A percentile compares a stretch with the other conserved stretches of the same genome.
phyloP scores from a whole-genome alignment of 2,888 invertebrate genomes.

The Prenolepis imparis region DNA sequence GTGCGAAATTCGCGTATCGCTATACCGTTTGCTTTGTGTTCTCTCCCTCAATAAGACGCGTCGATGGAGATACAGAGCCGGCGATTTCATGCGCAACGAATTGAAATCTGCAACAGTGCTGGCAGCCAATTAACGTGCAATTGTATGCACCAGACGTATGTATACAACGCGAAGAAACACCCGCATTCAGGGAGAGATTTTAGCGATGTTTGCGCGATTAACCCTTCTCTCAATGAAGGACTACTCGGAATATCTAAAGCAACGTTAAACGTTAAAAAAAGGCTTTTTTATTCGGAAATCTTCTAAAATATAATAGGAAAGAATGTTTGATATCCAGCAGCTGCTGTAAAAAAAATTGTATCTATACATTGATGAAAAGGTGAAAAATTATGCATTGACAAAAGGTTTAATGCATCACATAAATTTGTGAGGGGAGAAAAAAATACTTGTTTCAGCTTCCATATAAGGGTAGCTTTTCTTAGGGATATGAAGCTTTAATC shows the following conservation, averaged over 20 bases:
- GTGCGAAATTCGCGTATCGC: conserved; percentile 55
- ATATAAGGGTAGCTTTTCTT: too few relatives aligned
- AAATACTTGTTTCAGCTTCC: neutral
- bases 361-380: too few relatives aligned
- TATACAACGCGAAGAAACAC: neutral
- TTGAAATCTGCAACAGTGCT: conserved; percentile 50
- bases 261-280: too few relatives aligned
- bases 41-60: conserved; percentile 32
- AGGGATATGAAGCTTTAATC: neutral
- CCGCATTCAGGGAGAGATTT: neutral
- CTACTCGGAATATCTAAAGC: too few relatives aligned
- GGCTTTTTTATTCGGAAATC: too few relatives aligned
- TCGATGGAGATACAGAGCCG: conserved; percentile 46
- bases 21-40: conserved; percentile 43
- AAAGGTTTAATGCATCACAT: neutral
- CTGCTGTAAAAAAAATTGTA: too few relatives aligned
- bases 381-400: too few relatives aligned
- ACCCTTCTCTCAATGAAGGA: too few relatives aligned
- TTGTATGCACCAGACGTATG: neutral
- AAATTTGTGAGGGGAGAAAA: neutral
- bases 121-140: conserved; percentile 39
- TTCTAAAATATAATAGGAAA: too few relatives aligned
- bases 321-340: too few relatives aligned
- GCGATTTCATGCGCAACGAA: conserved; percentile 56
- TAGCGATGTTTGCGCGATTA: neutral